Evolutionary conservation across 92 coral and sea anemone species (phyloP).

Genomic region (Phymanthus crucifer): DNA sequence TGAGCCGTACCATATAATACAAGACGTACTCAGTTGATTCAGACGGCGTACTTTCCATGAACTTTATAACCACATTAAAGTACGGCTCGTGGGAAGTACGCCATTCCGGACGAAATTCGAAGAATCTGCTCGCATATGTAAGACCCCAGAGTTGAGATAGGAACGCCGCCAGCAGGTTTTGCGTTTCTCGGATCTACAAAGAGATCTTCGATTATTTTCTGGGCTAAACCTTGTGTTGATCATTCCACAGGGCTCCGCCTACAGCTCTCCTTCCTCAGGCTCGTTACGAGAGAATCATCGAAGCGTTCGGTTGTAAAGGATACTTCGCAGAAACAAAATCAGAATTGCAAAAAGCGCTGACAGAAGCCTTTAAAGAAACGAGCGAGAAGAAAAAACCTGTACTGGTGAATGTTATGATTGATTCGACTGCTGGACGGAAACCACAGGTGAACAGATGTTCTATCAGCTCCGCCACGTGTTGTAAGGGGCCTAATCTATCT

Average conservation of each 20-base stretch:
- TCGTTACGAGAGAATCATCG: conserved; percentile 85
- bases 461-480: background rate
- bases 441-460: conserved; percentile 64
- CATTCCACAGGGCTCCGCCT: conserved; percentile 76
- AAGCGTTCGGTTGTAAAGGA: conserved; percentile 95
- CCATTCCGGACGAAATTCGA: too few species aligned
- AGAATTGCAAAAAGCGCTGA: conserved; percentile 65
- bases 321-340: conserved; percentile 76
- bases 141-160: too few species aligned
- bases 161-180: too few species aligned
- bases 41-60: too few species aligned
- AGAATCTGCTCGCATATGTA: too few species aligned
- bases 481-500: background rate
- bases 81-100: too few species aligned
- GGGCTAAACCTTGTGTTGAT: background rate
- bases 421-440: conserved; percentile 84
- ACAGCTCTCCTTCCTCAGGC: conserved; percentile 82
- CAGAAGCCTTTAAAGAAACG: conserved; percentile 68
- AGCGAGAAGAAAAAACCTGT: conserved; percentile 65
- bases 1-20: too few species aligned
- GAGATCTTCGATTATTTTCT: background rate
- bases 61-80: too few species aligned
- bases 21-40: too few species aligned
- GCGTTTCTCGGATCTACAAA: too few species aligned
- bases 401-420: conserved; percentile 79